Evolutionary conservation across 2,888 invertebrate species (phyloP).

Genomic region (Polyommatus iphigenia): DNA sequence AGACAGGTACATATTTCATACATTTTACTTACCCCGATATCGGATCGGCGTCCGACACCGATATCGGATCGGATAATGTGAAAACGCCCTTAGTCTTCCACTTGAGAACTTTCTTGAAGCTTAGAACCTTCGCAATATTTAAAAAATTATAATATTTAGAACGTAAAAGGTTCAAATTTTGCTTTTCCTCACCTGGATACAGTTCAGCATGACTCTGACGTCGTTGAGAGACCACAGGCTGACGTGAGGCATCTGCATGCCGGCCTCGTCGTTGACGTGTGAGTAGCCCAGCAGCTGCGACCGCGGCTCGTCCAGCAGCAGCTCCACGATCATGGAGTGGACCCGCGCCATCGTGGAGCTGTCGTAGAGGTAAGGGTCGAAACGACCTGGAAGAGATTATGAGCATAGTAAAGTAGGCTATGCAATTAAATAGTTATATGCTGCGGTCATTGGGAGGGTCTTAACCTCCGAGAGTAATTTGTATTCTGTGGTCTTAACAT

Average conservation of each 20-base stretch:
- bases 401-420: not conserved
- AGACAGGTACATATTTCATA: too few species aligned
- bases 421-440: not conserved
- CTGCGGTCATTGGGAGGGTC: not conserved
- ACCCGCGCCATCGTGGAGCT: constrained; percentile 91
- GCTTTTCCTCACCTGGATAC: constrained; percentile 82
- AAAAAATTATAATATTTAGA: too few species aligned
- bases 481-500: too few species aligned
- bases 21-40: too few species aligned
- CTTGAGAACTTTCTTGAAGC: too few species aligned
- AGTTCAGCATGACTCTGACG: constrained; percentile 87
- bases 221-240: constrained; percentile 91
- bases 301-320: constrained; percentile 89
- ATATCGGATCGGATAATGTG: too few species aligned
- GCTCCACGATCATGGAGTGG: constrained; percentile 92
- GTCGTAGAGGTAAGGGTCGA: constrained; percentile 88
- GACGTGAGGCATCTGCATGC: constrained; percentile 90
- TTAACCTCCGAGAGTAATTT: too few species aligned
- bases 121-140: too few species aligned
- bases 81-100: too few species aligned
- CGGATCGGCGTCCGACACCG: too few species aligned
- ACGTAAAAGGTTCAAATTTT: too few species aligned
- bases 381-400: constrained; percentile 74
- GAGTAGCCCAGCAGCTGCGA: constrained; percentile 88
- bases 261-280: constrained; percentile 90